Conservation (phyloP, 2,888 invertebrate species). For the Zygaena filipendulae region DNA sequence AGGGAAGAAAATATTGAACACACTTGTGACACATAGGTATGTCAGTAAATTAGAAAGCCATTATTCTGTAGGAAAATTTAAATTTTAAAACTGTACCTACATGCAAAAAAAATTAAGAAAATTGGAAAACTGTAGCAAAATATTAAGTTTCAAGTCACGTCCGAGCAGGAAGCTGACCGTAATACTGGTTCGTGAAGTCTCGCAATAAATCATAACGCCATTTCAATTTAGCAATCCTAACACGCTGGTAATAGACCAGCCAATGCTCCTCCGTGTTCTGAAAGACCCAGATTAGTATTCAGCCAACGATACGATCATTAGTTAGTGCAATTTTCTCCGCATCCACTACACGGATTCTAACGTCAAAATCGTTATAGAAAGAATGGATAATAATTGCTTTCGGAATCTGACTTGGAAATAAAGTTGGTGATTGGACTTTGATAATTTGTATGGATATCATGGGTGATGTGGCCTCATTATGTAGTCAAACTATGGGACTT, state of each 20-base stretch:
- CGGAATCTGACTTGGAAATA: conserved; percentile 37
- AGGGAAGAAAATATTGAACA: too few relatives aligned
- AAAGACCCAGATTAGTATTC: conserved; percentile 64
- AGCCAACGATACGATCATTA: conserved; percentile 60
- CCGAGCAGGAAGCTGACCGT: conserved; percentile 41
- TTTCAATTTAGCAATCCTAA: conserved; percentile 60
- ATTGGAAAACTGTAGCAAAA: too few relatives aligned
- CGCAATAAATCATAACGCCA: conserved; percentile 59
- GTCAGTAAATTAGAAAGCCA: too few relatives aligned
- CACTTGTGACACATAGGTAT: too few relatives aligned
- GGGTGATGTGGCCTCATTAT: conserved; percentile 32
- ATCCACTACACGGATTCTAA: conserved; percentile 48
- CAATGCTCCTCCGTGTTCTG: conserved; percentile 38
- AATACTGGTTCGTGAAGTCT: conserved; percentile 52
- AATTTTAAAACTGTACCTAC: too few relatives aligned
- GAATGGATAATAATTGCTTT: conserved; percentile 55
- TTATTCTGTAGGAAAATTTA: too few relatives aligned
- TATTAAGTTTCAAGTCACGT: conserved; percentile 57
- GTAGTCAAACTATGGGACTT: conserved; percentile 9
- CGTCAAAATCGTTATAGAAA: conserved; percentile 33
- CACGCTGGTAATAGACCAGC: conserved; percentile 47
- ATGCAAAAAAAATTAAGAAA: too few relatives aligned
- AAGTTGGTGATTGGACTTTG: conserved; percentile 30
- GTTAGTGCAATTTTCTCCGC: conserved; percentile 61
- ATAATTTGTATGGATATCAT: conserved; percentile 32